A percentile compares a stretch with the other conserved stretches of the same genome.
These are phyloP conservation scores for Megalonaias nervosa DNA, from an alignment of 1,140 invertebrate species.

Conservation along the genomic window DNA sequence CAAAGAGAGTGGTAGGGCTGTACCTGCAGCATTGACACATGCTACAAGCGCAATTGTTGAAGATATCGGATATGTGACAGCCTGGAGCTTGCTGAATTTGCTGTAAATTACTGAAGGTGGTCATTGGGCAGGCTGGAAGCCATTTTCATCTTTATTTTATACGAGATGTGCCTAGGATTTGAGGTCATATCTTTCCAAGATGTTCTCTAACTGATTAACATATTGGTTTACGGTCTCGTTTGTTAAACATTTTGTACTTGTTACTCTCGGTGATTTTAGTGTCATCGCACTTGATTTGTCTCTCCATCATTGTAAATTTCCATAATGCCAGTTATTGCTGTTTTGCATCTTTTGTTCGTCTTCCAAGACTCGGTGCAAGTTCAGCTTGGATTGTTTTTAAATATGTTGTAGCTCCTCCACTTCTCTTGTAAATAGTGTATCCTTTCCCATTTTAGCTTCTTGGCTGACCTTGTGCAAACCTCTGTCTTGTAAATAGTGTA, in stretches of 20 bases:
- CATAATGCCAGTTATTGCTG: neutral
- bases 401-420: slow-evolving; percentile 6
- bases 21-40: slow-evolving; percentile 16
- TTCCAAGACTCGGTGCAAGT: slow-evolving; percentile 2
- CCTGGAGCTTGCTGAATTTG: slow-evolving; percentile 8
- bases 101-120: slow-evolving; percentile 8
- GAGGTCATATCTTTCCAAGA: neutral
- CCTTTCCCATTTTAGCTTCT: no score
- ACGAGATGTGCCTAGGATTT: slow-evolving; percentile 16
- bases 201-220: slow-evolving; percentile 3
- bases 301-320: neutral
- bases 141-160: slow-evolving; percentile 10
- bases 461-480: no score
- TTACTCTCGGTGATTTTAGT: neutral
- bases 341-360: slow-evolving; percentile 2
- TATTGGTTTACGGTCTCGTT: slow-evolving; percentile 1
- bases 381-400: slow-evolving; percentile 5
- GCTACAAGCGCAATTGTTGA: slow-evolving; percentile 12
- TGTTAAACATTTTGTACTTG: slow-evolving; percentile 2
- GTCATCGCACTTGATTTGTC: neutral
- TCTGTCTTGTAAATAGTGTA: no score
- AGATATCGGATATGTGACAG: slow-evolving; percentile 7
- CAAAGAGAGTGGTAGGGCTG: slow-evolving; percentile 10
- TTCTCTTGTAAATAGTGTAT: no score
- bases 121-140: slow-evolving; percentile 12